Evolutionary conservation across 2,797 vertebrate genomes (phyloP).

Genomic region (Cephalopachus bancanus): DNA sequence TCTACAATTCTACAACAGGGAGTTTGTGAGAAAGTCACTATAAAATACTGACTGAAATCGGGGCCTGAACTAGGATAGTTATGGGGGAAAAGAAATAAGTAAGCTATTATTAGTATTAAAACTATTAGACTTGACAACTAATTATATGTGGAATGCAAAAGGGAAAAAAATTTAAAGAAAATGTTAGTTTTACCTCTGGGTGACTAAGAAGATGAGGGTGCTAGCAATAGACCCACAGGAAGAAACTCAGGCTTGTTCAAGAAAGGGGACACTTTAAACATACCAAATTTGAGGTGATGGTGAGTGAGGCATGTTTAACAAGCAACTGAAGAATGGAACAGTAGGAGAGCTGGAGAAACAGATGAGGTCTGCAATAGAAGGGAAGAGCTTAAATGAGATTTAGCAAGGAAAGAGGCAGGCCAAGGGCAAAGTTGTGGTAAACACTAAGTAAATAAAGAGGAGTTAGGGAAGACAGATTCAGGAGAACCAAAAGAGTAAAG

Average conservation of each 20-base stretch:
- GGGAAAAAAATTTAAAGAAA: background rate
- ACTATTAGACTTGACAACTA: background rate
- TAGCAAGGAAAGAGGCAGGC: background rate
- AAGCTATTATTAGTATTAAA: background rate
- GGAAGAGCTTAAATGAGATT: background rate
- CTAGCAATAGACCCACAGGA: background rate
- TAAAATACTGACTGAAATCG: background rate
- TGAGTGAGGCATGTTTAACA: background rate
- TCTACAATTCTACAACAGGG: background rate
- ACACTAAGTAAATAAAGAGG: background rate
- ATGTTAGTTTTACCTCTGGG: background rate
- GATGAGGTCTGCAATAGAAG: background rate
- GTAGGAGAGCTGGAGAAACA: background rate
- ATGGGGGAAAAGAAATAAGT: background rate
- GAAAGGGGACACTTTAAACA: background rate
- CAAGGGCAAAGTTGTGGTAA: background rate
- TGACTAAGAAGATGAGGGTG: background rate
- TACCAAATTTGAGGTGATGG: background rate
- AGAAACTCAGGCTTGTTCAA: background rate
- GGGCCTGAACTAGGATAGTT: background rate
- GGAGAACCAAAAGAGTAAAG: background rate
- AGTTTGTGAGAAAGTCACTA: background rate
- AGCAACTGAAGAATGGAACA: background rate
- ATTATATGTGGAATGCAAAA: conserved; percentile 24
- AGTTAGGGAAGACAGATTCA: background rate